Percentiles rank a stretch among this genome's conserved stretches.
These are phyloP conservation scores for Tholera decimalis DNA, from an alignment of 2,888 invertebrate genomes.

Conservation along the genomic window DNA sequence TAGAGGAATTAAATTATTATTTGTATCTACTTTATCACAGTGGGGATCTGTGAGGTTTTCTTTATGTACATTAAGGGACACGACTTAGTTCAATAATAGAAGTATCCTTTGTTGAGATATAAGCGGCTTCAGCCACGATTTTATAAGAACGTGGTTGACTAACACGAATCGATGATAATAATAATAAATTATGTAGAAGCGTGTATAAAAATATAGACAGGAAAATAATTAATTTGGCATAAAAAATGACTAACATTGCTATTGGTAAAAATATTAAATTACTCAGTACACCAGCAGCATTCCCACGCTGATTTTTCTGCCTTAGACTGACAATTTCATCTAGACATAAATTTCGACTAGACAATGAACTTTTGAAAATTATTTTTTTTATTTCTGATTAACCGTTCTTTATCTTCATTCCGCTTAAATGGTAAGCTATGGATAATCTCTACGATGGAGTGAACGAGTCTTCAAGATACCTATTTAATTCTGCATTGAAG, in stretches of 20 bases:
- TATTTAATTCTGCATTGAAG: neutral
- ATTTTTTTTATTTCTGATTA: neutral
- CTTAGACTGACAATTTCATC: no score
- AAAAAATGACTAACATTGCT: neutral
- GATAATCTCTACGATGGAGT: neutral
- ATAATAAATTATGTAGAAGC: neutral
- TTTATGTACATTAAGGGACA: constrained; percentile 20
- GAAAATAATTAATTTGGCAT: neutral
- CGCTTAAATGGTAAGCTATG: neutral
- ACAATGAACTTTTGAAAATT: no score
- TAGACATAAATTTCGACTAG: no score
- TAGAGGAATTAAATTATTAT: constrained; percentile 76
- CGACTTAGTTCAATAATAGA: constrained; percentile 2
- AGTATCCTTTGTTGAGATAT: constrained; percentile 22
- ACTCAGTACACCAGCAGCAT: neutral
- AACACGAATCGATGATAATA: neutral
- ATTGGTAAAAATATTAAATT: neutral
- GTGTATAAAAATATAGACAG: no score
- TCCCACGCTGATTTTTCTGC: neutral
- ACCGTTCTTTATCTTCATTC: neutral
- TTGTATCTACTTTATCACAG: constrained; percentile 83
- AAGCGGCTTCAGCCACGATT: neutral
- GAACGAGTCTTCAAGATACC: no score
- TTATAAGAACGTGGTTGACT: neutral
- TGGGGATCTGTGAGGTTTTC: constrained; percentile 83